A percentile compares a stretch with the other conserved stretches of the same genome.
These are phyloP conservation scores for Bufo bufo DNA, from an alignment of 2,113 vertebrate species.

Conservation along the genomic window DNA sequence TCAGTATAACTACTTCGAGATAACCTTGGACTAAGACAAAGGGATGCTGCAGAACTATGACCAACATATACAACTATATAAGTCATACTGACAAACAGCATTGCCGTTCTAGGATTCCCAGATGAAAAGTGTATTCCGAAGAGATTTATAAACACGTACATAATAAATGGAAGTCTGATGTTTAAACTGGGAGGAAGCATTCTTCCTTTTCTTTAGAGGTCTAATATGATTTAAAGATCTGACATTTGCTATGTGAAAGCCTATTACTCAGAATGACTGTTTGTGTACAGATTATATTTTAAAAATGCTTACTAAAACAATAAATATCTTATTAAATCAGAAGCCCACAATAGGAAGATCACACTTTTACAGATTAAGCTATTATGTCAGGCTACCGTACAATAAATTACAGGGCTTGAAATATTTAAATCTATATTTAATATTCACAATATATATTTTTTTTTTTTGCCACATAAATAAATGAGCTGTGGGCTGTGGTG, in stretches of 20 bases:
- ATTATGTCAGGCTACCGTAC: constrained; percentile 69
- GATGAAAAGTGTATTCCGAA: constrained; percentile 81
- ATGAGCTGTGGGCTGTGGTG: background rate
- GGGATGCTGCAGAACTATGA: constrained; percentile 65
- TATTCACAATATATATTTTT: constrained; percentile 20
- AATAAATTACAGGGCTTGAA: constrained; percentile 55
- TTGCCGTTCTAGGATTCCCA: constrained; percentile 71
- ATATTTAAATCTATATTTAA: constrained; percentile 51
- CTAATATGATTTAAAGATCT: constrained; percentile 94
- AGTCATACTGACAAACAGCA: constrained; percentile 71
- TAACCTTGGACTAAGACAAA: constrained; percentile 70
- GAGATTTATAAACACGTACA: constrained; percentile 98
- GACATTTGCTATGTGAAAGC: constrained; percentile 93
- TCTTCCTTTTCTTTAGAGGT: constrained; percentile 80
- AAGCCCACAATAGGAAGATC: constrained; percentile 79
- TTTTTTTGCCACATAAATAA: constrained; percentile 25
- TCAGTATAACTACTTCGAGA: constrained; percentile 64
- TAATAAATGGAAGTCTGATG: constrained; percentile 91
- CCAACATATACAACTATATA: constrained; percentile 59
- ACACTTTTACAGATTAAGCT: constrained; percentile 75
- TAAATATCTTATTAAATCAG: constrained; percentile 85
- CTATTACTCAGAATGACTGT: constrained; percentile 99
- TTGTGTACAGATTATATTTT: constrained; percentile 96
- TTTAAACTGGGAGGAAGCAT: constrained; percentile 92
- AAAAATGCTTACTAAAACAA: constrained; percentile 85